These are phyloP conservation scores for Limnephilus lunatus DNA, from an alignment of 2,888 invertebrate genomes.

Conservation along the genomic window DNA sequence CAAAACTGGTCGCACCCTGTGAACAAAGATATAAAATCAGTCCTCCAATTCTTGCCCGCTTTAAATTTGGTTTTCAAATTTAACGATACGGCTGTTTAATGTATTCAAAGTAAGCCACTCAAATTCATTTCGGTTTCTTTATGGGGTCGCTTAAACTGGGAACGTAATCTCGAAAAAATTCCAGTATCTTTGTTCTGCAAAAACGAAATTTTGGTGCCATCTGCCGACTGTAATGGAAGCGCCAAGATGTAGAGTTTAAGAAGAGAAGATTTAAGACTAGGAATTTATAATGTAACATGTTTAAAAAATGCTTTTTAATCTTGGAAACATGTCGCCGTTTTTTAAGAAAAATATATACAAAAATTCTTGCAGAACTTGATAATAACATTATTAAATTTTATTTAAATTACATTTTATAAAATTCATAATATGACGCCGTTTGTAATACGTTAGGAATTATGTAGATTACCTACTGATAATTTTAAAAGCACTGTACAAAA, in stretches of 20 bases:
- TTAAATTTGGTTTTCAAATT: slow-evolving; percentile 44
- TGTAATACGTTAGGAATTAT: neutral
- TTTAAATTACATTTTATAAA: no score
- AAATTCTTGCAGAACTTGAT: no score
- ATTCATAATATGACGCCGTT: no score
- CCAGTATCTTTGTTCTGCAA: neutral
- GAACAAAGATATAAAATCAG: neutral
- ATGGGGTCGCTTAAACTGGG: slow-evolving; percentile 1
- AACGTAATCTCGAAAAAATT: neutral
- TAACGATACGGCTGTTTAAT: slow-evolving; percentile 15
- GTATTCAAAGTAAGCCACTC: slow-evolving; percentile 20
- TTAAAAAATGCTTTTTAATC: neutral
- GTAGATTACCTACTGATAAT: neutral
- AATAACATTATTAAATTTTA: no score
- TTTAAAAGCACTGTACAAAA: no score
- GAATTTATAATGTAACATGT: neutral
- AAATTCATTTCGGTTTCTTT: slow-evolving; percentile 31
- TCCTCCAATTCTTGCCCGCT: neutral
- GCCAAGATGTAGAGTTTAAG: neutral
- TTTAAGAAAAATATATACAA: no score
- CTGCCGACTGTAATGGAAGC: neutral
- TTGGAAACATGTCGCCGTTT: neutral
- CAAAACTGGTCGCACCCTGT: neutral
- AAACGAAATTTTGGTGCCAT: neutral
- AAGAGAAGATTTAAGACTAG: neutral